These are phyloP conservation scores for Agelaius tricolor DNA, from an alignment of 2,113 vertebrate species.

Conservation along the genomic window DNA sequence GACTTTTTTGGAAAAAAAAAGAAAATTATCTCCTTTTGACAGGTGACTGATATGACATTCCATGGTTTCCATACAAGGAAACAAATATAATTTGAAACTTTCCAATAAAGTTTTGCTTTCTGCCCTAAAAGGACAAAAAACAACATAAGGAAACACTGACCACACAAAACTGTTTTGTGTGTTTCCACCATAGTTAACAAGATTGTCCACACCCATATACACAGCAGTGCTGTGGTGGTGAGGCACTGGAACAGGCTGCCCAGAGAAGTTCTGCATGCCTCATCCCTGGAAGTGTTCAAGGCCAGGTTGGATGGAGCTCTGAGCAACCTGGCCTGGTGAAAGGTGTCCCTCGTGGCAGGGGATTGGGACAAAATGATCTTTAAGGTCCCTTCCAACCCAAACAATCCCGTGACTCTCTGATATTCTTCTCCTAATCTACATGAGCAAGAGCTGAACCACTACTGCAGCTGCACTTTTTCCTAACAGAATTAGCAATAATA, in stretches of 20 bases:
- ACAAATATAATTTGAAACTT: neutral
- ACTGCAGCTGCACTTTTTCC: neutral
- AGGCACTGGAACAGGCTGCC: neutral
- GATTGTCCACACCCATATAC: neutral
- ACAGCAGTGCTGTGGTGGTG: neutral
- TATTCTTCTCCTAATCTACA: neutral
- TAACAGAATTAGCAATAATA: neutral
- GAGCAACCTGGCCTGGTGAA: neutral
- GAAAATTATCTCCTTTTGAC: neutral
- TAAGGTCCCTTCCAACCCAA: neutral
- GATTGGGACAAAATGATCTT: neutral
- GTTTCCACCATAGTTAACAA: neutral
- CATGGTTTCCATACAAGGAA: accelerated
- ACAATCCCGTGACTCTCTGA: neutral
- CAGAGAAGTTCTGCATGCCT: neutral
- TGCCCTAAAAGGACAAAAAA: neutral
- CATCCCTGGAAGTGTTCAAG: neutral
- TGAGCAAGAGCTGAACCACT: neutral
- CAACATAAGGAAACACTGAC: neutral
- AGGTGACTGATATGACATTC: neutral
- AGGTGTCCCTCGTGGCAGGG: neutral
- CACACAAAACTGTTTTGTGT: neutral
- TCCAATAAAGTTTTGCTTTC: neutral
- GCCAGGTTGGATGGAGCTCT: neutral
- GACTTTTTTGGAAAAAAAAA: accelerated